Evolutionary conservation across 2,797 vertebrate genomes (phyloP).

Genomic region (Sebastes elongatus): DNA sequence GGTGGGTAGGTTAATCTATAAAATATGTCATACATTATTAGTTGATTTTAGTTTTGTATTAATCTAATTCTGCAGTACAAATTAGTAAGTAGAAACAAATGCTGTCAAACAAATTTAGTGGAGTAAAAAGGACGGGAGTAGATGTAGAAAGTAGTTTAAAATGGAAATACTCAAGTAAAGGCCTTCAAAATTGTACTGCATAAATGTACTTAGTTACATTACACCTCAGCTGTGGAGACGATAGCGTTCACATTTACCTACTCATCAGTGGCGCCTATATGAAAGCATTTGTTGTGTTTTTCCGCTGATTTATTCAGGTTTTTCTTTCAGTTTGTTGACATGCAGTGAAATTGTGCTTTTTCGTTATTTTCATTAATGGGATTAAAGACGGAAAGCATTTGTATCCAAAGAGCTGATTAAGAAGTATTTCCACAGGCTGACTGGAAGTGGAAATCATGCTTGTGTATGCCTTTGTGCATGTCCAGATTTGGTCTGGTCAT

Average conservation of each 20-base stretch:
- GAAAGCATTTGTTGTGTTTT: background rate
- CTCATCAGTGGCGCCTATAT: background rate
- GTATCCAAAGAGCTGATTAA: background rate
- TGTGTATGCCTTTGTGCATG: background rate
- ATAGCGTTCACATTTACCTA: background rate
- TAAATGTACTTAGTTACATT: no score
- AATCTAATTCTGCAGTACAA: no score
- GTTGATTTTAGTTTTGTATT: no score
- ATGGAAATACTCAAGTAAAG: no score
- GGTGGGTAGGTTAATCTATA: no score
- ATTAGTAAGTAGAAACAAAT: no score
- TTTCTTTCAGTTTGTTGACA: background rate
- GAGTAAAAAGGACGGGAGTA: no score
- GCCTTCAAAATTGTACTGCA: no score
- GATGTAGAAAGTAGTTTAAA: no score
- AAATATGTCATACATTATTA: no score
- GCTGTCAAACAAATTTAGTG: no score
- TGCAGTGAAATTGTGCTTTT: background rate
- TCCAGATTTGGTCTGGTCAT: background rate
- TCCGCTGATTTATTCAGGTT: background rate
- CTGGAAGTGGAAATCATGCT: background rate
- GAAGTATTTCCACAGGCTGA: background rate
- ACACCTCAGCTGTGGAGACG: background rate
- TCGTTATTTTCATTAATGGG: background rate
- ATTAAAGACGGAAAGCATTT: background rate